phyloP scores from a whole-genome alignment of 2,797 vertebrate genomes.

The Falco biarmicus region DNA sequence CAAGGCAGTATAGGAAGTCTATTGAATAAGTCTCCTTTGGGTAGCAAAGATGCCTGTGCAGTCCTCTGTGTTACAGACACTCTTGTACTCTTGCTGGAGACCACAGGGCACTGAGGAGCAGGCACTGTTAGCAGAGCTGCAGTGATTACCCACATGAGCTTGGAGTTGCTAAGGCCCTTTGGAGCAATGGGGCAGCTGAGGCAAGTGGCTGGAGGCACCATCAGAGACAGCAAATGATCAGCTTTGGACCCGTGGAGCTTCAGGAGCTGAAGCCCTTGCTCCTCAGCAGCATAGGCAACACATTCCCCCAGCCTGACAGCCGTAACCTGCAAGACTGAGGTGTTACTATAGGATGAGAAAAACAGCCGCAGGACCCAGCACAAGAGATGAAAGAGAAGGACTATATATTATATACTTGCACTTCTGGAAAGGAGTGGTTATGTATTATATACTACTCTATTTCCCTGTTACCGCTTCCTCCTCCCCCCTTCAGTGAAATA shows the following conservation, averaged over 20 bases:
- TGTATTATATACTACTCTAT: background rate
- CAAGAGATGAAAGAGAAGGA: background rate
- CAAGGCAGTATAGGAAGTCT: background rate
- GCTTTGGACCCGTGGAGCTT: background rate
- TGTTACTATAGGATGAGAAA: background rate
- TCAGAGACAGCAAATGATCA: background rate
- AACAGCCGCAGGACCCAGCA: background rate
- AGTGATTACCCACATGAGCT: background rate
- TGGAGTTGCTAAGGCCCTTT: background rate
- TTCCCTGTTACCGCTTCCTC: background rate
- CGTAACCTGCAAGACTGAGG: background rate
- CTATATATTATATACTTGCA: background rate
- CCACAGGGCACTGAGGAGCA: background rate
- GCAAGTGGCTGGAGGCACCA: background rate
- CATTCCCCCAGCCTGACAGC: background rate
- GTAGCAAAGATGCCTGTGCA: background rate
- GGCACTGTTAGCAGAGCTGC: fast-evolving
- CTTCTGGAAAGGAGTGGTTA: background rate
- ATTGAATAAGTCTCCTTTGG: background rate
- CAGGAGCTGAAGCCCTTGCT: background rate
- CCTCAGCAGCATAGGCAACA: background rate
- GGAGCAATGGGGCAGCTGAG: fast-evolving
- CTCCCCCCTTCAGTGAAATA: background rate
- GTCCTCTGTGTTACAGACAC: background rate
- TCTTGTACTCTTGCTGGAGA: background rate